phyloP scores from a whole-genome alignment of 30 jellyfish, hydroid and myxozoan genomes.

The Rhopilema esculentum region DNA sequence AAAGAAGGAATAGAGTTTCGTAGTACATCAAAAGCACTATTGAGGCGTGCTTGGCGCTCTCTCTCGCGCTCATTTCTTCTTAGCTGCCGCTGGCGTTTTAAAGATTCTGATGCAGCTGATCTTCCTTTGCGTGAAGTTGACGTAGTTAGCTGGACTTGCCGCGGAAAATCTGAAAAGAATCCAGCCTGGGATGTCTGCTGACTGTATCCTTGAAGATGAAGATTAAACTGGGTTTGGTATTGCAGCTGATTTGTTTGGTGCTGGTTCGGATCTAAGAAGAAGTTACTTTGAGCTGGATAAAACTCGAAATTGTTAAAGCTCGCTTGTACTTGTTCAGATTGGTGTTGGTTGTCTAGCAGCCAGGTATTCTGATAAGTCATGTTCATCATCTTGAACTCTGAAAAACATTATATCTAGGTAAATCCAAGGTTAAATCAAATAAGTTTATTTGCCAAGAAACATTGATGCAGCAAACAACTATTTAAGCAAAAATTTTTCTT shows the following conservation, averaged over 20 bases:
- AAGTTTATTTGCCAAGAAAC: too few relatives aligned
- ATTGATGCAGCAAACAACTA: too few relatives aligned
- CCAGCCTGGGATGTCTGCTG: neutral
- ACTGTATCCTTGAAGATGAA: neutral
- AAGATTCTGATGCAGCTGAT: constrained; percentile 43
- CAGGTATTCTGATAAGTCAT: constrained; percentile 24
- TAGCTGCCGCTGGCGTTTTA: constrained; percentile 88
- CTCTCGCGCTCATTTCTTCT: constrained; percentile 98
- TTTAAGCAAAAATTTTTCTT: too few relatives aligned
- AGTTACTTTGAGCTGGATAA: constrained; percentile 27
- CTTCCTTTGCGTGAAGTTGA: constrained; percentile 19
- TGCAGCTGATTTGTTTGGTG: constrained; percentile 13
- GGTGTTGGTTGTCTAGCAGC: constrained; percentile 13
- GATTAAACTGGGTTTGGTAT: constrained; percentile 11
- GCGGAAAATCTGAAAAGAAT: constrained; percentile 14
- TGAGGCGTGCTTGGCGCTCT: constrained; percentile 94
- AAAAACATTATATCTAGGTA: neutral
- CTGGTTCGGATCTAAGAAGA: constrained; percentile 31
- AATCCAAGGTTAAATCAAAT: neutral
- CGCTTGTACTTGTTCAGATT: constrained; percentile 5
- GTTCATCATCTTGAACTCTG: constrained; percentile 44
- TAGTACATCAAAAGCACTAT: constrained; percentile 97
- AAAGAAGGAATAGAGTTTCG: constrained; percentile 92
- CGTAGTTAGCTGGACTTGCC: constrained; percentile 26
- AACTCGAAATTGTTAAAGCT: constrained; percentile 1